Evolutionary conservation across 1,140 invertebrate species (phyloP), one percentile per base, ranked within the genome.

Genomic region (Brachionus asplanchnoidis): DNA sequence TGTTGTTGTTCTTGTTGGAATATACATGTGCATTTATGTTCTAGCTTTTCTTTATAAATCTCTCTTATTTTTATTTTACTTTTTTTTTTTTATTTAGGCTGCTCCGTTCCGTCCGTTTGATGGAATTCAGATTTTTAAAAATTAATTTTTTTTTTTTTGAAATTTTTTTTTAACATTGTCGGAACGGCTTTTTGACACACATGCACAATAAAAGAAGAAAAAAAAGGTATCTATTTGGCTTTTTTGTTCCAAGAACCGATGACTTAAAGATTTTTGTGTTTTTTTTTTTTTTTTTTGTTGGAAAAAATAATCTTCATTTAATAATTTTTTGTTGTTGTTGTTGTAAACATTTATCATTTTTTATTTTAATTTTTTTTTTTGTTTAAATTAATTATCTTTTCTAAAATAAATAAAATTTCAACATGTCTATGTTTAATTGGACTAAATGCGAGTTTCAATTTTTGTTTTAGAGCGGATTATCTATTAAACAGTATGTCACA

Each of bases 31-130:
- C 53, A 60, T 60, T 60, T 60, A 23, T 60, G 20, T 60, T 17
- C 8, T 26, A 17, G n/a, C 5, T 17, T 56, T 1, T n/a, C 6
- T 56, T 20, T 17, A 5, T 20, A 5, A 23, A 5, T 73, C 14
- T 73, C n/a, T 9, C n/a, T 23, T 23, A 28, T 70, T 36, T 73
- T 42, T 73, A 17, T 73, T 73, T 36, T 36, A 73, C 5, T 36
- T 36, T 28, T 32, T 32, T 73, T 73, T 44, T 20, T 73, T n/a
- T n/a, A n/a, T n/a, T n/a, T n/a, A n/a, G n/a, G 20, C 14, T 73
- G 68, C 40, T 73, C 36, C 68, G 68, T 73, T 73, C 68, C 68
- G 68, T 73, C 68, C 68, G 68, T 73, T 73, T 73, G 68, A 73
- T 73, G 68, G 68, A 73, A 42, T 73, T 73, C 68, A 73, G 68